A percentile compares a stretch with the other conserved stretches of the same genome.
phyloP scores from a whole-genome alignment of 2,113 vertebrate species.

The Chaetops frenatus region DNA sequence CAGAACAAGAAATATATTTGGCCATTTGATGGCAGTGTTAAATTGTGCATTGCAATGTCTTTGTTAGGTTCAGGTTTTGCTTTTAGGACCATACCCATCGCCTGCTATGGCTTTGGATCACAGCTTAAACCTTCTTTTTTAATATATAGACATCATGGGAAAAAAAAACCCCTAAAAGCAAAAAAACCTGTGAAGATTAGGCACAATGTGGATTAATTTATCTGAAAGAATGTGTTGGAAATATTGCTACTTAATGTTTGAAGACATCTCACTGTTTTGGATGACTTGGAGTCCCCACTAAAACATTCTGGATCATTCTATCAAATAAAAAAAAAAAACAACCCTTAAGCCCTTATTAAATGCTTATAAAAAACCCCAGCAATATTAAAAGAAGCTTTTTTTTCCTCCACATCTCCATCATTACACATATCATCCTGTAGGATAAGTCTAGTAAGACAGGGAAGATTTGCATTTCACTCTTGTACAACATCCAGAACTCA shows the following conservation, averaged over 20 bases:
- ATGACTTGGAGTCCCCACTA: neutral
- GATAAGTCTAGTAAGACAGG: neutral
- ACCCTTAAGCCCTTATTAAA: fast-evolving
- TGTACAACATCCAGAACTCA: neutral
- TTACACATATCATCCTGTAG: neutral
- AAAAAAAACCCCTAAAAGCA: neutral
- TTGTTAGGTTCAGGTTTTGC: neutral
- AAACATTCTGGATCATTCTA: neutral
- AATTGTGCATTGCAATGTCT: neutral
- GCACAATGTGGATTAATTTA: neutral
- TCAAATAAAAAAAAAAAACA: neutral
- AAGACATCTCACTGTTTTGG: neutral
- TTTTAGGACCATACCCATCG: neutral
- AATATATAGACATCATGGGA: neutral
- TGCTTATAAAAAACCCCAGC: neutral
- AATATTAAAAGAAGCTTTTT: neutral
- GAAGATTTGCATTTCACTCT: neutral
- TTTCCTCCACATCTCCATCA: neutral
- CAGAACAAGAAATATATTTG: neutral
- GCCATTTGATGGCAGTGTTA: constrained; percentile 60
- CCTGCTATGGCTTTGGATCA: neutral
- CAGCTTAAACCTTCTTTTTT: neutral
- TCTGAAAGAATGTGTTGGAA: neutral
- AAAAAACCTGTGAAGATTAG: neutral
- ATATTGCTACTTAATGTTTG: neutral